Base-by-base conservation (phyloP, 37 sponge, comb jelly and placozoan genomes). In the Bolinopsis microptera region DNA sequence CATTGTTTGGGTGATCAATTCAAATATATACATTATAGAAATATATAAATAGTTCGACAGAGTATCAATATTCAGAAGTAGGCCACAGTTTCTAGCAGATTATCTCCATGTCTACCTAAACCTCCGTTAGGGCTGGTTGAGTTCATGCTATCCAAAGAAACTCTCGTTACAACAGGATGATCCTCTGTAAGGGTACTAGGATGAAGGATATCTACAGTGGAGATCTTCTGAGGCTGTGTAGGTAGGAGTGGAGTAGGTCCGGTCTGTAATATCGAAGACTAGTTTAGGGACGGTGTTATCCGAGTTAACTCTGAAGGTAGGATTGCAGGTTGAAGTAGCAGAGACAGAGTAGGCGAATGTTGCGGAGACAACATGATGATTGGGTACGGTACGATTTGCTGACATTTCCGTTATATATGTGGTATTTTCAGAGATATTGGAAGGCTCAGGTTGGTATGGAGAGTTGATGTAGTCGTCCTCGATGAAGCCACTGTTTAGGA, bases 401-500 rank as follows among this genome's bases (percentile, higher is more conserved):
- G 61, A 18, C 13, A 48, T 48, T 13, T 48, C 61, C 13, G 61
- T 48, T 13, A 18, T 5, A 48, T 48, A 13, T 18, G 90, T 86
- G 39, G 90, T 41, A 30, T 24, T 38, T 48, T 86, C 90, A 39
- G 90, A 34, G 90, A 41, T 21, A 1, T 38, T 8, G 27, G 40
- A 26, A 21, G 37, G 90, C 1, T 23, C 41, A 27, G 34, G 38
- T 0, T n/a, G 48, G 26, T 13, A 13, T 0, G 90, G 90, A 23
- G 90, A 32, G 80, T 77, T 39, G 90, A 35, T 36, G 61, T 86
- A 86, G 90, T 86, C 90, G 35, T 86, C 90, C 90, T 86, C 90
- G 48, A 86, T 86, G 22, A 86, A 86, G n/a, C 90, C 90, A 24
- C 61, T 41, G 90, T 86, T 86, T 3, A 86, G 90, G 30, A 86